Conservation (phyloP, 2,888 invertebrate species). For the Rotaria macrura region DNA sequence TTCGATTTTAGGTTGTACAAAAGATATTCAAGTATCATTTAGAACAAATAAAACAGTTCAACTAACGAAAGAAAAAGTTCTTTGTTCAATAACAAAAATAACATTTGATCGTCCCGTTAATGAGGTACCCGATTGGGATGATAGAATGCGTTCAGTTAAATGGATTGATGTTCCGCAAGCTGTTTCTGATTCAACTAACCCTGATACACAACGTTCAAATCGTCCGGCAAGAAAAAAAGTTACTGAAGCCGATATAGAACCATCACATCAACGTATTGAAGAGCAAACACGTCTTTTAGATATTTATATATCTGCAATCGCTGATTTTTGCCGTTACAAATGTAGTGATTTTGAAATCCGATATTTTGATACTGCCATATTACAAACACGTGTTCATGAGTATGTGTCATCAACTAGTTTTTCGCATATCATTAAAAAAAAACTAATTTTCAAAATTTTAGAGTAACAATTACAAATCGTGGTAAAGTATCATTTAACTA, state of each 20-base stretch:
- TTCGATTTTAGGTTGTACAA: conserved; percentile 41
- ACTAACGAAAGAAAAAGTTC: conserved; percentile 40
- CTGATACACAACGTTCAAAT: not conserved
- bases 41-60: conserved; percentile 49
- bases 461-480: conserved; percentile 41
- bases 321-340: conserved; percentile 45
- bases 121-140: conserved; percentile 49
- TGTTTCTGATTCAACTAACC: conserved; percentile 14
- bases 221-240: conserved; percentile 41
- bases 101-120: conserved; percentile 43
- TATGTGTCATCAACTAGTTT: conserved; percentile 39
- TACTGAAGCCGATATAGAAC: conserved; percentile 48
- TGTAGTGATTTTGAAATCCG: conserved; percentile 42
- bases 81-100: conserved; percentile 45
- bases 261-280: conserved; percentile 41
- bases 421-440: no score
- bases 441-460: no score
- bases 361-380: conserved; percentile 49
- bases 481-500: conserved; percentile 45
- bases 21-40: conserved; percentile 55
- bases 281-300: conserved; percentile 43
- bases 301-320: conserved; percentile 43
- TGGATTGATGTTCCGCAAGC: conserved; percentile 43
- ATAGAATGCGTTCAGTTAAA: conserved; percentile 46
- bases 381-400: conserved; percentile 48